These are phyloP conservation scores for Nematolebias whitei DNA, from an alignment of 2,113 vertebrate genomes.

Conservation along the genomic window DNA sequence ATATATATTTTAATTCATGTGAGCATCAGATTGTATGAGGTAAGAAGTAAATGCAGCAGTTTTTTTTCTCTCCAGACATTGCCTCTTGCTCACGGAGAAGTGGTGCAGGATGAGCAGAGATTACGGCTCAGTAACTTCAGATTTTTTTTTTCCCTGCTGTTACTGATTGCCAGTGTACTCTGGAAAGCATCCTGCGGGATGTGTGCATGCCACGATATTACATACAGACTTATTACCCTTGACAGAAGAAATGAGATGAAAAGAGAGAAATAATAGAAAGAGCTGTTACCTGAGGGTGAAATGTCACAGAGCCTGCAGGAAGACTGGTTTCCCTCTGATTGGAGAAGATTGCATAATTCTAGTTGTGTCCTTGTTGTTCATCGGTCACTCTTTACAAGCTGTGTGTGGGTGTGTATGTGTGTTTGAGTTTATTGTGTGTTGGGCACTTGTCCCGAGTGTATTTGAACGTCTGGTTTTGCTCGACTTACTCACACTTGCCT, in stretches of 20 bases:
- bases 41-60: slow-evolving; percentile 27
- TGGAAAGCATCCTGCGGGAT: slow-evolving; percentile 65
- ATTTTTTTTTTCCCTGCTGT: slow-evolving; percentile 52
- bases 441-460: slow-evolving; percentile 27
- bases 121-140: slow-evolving; percentile 59
- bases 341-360: slow-evolving; percentile 57
- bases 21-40: slow-evolving; percentile 40
- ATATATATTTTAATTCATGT: slow-evolving; percentile 1
- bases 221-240: slow-evolving; percentile 63
- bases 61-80: slow-evolving; percentile 25
- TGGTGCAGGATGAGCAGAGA: slow-evolving; percentile 30
- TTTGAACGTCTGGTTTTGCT: slow-evolving; percentile 31
- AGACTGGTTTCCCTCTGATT: slow-evolving; percentile 59
- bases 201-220: slow-evolving; percentile 54
- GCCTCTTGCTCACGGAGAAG: slow-evolving; percentile 31
- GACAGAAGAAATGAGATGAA: slow-evolving; percentile 67
- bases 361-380: slow-evolving; percentile 56
- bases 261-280: slow-evolving; percentile 63
- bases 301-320: slow-evolving; percentile 48
- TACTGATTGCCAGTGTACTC: slow-evolving; percentile 64
- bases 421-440: slow-evolving; percentile 37
- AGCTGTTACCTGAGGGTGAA: slow-evolving; percentile 47
- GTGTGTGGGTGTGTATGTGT: slow-evolving; percentile 16
- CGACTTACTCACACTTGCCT: slow-evolving; percentile 16
- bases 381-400: slow-evolving; percentile 51